Evolutionary conservation across 2,797 vertebrate species (phyloP), one percentile per base, ranked within the genome.

Genomic region (Manis crassicaudata): DNA sequence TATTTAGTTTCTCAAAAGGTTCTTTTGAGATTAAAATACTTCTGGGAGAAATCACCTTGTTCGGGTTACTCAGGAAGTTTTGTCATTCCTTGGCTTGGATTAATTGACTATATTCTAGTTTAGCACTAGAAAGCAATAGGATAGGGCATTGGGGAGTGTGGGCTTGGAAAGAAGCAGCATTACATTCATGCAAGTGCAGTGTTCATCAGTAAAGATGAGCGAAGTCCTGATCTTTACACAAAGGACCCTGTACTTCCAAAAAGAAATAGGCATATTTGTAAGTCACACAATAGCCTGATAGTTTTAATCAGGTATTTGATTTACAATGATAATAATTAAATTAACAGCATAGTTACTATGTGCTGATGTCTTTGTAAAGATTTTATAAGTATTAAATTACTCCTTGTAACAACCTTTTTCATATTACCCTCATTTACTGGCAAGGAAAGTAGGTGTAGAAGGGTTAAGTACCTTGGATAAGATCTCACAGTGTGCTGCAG

Each of bases 281-380:
- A 82, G 50, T 80, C 43, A 84, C 58, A 89, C 11, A 92, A 80
- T 29, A 60, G 32, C 80, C 46, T 43, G 27, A 37, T 90, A 63
- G 23, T 95, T 96, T 88, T 73, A 88, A 92, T 37, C 90, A 68
- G 54, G 1, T 90, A 90, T 80, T 93, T 90, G 76, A 80, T 88
- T 96, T 97, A 92, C 7, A 83, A 6, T 80, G 65, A 56, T 94
- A 58, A 50, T 93, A 77, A 25, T 60, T 92, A 76, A 89, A 18
- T 91, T 91, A 46, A 82, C 25, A 82, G 20, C 52, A n/a, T 92
- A 77, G 16, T 92, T 92, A 62, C 1, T 72, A 12, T 63, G 10
- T 92, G 43, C 21, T 84, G 37, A 56, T 90, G 80, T 90, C 37
- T 90, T 88, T 95, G 35, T 87, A 27, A 93, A 67, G 88, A 54